Base-by-base conservation (phyloP, 2,113 vertebrate genomes). In the Cyanoliseus patagonus region DNA sequence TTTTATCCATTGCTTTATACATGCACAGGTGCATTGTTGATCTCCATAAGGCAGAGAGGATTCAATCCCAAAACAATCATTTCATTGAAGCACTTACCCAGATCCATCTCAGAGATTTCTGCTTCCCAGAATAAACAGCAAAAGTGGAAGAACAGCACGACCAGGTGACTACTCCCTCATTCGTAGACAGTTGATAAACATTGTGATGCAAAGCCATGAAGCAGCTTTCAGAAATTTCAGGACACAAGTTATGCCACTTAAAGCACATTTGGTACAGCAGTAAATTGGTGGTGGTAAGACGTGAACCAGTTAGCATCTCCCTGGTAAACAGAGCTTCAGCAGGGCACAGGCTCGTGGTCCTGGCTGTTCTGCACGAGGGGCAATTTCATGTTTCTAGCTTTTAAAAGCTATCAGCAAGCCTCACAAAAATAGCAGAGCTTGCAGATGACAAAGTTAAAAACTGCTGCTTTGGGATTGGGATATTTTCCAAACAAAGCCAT, bases 101-200 rank as follows among this genome's bases (percentile, higher is more conserved):
- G 42, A 89, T 96, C 14, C 8, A 90, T 92, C 73, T 46, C 1
- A 2, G 42, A 78, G 47, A 22, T 67, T 93, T 76, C 90, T 84
- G 84, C 55, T 87, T 85, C 69, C 61, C 53, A 73, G 75, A 85
- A 91, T 51, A 88, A 93, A 87, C 30, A 85, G 51, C n/a, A 24
- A 17, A 74, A 92, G 81, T 10, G 1, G 77, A 83, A 42, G 46
- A 87, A 9, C 46, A 63, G 72, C 4, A 0, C 24, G 68, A 31
- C 64, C 84, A 87, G 90, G 90, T 61, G 88, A 80, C 27, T 7
- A 77, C 49, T 77, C 73, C 76, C 63, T 92, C 72, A 49, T 72
- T 89, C 55, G 6, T 13, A 46, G 33, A 20, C 66, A 49, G 33
- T 0, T 51, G 80, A 46, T 77, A 64, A 82, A 35, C 57, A 73